phyloP scores from a whole-genome alignment of 2,888 invertebrate genomes.

The Tricholauxania praeusta region DNA sequence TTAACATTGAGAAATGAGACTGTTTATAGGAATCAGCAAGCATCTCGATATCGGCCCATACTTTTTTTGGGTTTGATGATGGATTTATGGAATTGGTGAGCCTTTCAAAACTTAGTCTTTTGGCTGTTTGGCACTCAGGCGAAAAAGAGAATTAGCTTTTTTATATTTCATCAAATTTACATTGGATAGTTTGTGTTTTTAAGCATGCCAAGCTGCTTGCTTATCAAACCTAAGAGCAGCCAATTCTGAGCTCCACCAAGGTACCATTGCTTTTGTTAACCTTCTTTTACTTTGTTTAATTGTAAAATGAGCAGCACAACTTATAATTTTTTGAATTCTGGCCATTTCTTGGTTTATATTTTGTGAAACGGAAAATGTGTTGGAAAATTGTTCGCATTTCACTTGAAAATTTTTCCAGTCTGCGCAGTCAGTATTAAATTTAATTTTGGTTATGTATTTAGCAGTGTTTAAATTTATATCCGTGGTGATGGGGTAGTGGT shows the following conservation, averaged over 20 bases:
- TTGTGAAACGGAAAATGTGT: conserved; percentile 1
- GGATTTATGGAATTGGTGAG: conserved; percentile 10
- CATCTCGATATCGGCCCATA: neutral
- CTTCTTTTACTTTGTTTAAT: neutral
- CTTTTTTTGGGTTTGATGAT: neutral
- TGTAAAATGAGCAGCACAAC: too few species aligned
- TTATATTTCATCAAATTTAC: conserved; percentile 4
- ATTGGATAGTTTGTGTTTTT: neutral
- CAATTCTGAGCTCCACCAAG: conserved; percentile 3
- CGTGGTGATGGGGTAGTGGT: conserved; percentile 1
- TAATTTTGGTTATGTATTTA: neutral
- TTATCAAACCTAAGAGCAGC: conserved; percentile 1
- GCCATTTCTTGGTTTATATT: too few species aligned
- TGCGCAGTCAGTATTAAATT: conserved; percentile 9
- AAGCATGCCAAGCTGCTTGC: conserved; percentile 1
- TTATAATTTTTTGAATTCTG: conserved; percentile 5
- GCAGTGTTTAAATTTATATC: neutral
- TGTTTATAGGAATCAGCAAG: neutral
- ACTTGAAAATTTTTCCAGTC: conserved; percentile 12
- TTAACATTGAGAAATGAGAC: neutral
- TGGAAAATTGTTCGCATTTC: neutral
- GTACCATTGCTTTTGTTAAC: neutral
- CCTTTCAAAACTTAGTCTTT: conserved; percentile 1
- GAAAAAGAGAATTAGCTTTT: conserved; percentile 15
- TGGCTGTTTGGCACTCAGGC: neutral